Base-by-base conservation (phyloP, 2,797 vertebrate species). In the Lepilemur ruficaudatus region DNA sequence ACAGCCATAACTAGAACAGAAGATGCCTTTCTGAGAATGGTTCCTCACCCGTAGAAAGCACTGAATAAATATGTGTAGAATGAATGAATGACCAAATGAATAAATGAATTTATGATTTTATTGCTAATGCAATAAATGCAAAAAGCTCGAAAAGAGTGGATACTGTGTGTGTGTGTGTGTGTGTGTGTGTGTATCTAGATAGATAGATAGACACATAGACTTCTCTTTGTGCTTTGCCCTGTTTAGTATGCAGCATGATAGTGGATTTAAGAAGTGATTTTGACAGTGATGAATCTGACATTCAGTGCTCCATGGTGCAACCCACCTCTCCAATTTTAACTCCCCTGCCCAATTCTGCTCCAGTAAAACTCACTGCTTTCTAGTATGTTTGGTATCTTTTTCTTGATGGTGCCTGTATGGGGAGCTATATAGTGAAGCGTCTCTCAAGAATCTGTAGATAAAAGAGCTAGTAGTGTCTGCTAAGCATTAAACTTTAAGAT, bases 401-500 rank as follows among this genome's bases (percentile, higher is more conserved):
- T 69, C 67, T 46, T 32, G 30, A 65, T 79, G 59, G 23, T 89
- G 57, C 8, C 38, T 57, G 4, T 30, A 9, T 5, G 23, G 73
- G 15, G 28, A 30, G 35, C 28, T 65, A n/a, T 67, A 3, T 57
- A 79, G n/a, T 63, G 61, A 82, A 23, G 50, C 57, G 59, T 92
- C 87, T 84, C 50, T 55, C 73, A 83, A 65, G 92, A 73, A 92
- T 86, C 81, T 61, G 32, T 75, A 93, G 92, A 76, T 89, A 92
- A 91, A 82, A 65, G 52, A 91, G 76, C 78, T 61, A 59, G 28
- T 38, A 83, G 85, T 57, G 69, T 89, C 94, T 91, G 91, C 79
- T 25, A 55, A 89, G 88, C 89, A 97, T 85, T 86, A 85, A 93
- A 93, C 91, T 90, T 92, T 78, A 85, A 93, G 92, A 89, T 85